Conservation (phyloP, 2,113 vertebrate genomes). For the Haliaeetus leucogaster region DNA sequence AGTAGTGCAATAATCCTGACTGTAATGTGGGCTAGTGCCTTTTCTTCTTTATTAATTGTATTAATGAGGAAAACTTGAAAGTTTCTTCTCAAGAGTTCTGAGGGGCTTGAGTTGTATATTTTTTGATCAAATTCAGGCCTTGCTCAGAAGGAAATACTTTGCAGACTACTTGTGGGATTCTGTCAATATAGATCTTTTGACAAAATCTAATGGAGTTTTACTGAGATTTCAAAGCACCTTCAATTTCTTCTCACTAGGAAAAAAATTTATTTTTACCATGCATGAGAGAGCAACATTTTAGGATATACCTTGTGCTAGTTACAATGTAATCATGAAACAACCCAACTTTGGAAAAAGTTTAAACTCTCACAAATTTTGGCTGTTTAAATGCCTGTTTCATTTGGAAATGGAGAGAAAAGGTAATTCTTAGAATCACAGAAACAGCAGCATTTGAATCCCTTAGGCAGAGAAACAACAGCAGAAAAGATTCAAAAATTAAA, state of each 20-base stretch:
- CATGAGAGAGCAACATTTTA: not conserved
- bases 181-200: not conserved
- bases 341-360: not conserved
- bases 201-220: not conserved
- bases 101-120: not conserved
- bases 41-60: not conserved
- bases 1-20: not conserved
- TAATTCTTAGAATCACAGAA: not conserved
- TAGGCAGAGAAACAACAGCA: not conserved
- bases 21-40: slow-evolving; percentile 24
- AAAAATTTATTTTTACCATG: not conserved
- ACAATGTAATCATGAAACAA: not conserved
- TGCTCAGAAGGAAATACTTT: not conserved
- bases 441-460: not conserved
- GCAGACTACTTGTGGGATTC: not conserved
- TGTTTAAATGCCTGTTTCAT: not conserved
- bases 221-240: not conserved
- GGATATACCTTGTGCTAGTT: not conserved
- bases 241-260: not conserved
- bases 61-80: slow-evolving; percentile 2
- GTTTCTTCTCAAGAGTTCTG: not conserved
- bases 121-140: not conserved
- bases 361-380: not conserved
- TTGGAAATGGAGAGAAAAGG: not conserved
- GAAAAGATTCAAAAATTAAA: not conserved